These are phyloP conservation scores for Nycticryphes semicollaris DNA, from an alignment of 2,113 vertebrate genomes.

Conservation along the genomic window DNA sequence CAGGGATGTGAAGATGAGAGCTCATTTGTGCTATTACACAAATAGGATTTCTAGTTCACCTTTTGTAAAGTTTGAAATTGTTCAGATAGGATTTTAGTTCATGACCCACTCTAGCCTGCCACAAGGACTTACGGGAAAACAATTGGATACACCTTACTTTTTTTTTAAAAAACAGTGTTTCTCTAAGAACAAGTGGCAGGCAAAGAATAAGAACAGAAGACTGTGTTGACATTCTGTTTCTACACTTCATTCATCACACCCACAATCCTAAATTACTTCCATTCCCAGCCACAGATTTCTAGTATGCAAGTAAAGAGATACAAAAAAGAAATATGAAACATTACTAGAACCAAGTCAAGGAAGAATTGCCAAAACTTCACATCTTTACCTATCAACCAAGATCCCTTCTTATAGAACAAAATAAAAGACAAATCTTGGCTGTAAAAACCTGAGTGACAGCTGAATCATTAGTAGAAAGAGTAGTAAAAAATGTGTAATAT, in stretches of 20 bases:
- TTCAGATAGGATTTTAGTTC: neutral
- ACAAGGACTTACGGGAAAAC: neutral
- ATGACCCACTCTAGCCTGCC: neutral
- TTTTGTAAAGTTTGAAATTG: neutral
- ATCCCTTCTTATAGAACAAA: neutral
- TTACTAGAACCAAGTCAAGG: neutral
- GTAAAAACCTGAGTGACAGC: neutral
- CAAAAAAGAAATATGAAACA: neutral
- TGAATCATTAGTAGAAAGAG: neutral
- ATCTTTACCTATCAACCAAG: neutral
- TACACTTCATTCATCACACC: neutral
- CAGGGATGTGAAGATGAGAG: neutral
- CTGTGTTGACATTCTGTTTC: neutral
- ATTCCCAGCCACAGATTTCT: neutral
- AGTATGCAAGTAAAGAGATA: neutral
- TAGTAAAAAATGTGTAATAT: neutral
- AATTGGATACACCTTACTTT: neutral
- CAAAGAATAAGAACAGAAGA: neutral
- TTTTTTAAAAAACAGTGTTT: neutral
- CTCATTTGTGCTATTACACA: neutral
- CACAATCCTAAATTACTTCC: neutral
- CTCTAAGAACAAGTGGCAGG: neutral
- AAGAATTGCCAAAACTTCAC: neutral
- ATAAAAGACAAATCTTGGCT: neutral
- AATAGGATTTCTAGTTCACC: neutral